Base-by-base conservation (phyloP, 2,113 vertebrate genomes). In the Ictalurus furcatus region DNA sequence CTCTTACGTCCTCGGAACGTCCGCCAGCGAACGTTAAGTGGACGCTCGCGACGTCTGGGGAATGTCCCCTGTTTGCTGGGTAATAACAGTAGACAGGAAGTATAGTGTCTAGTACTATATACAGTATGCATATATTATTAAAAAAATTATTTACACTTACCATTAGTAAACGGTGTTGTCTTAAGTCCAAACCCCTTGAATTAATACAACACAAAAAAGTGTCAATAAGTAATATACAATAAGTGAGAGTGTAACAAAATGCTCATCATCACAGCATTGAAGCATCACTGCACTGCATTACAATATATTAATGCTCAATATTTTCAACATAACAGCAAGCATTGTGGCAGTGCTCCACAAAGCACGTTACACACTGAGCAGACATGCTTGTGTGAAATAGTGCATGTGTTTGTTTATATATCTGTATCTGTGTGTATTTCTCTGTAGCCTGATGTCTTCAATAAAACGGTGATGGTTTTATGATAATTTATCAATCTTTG, bases 171-270 rank as follows among this genome's bases (percentile, higher is more conserved):
- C 73, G 94, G 95, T 90, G 93, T 94, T 92, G 90, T 88, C 88
- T 93, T 95, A 88, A 67, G 90, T 90, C 93, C 93, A n/a, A 93
- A 85, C 73, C 93, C 92, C 95, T 96, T 90, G 34, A 87, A 90
- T 30, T n/a, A 87, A 84, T 23, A 80, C 44, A 89, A 83, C 1
- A 80, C 30, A 88, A 48, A 48, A 69, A 54, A 65, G 37, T 61
- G 14, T 59, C 67, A 78, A 34, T 34, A 34, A 34, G 34, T 30
- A 65, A 84, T 61, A 23, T 78, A 76, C 69, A 87, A 4, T 21
- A 63, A 48, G 6, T 44, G 23, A 59, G 28, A 44, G 9, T 76
- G n/a, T 58, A 4, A 87, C 6, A 0, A 79, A 8, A 67, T 8
- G 9, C 14, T 80, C 44, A 65, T 23, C 14, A 23, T 80, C 28